Evolutionary conservation across 1,140 invertebrate genomes (phyloP).

Genomic region (Aphidius ervi): DNA sequence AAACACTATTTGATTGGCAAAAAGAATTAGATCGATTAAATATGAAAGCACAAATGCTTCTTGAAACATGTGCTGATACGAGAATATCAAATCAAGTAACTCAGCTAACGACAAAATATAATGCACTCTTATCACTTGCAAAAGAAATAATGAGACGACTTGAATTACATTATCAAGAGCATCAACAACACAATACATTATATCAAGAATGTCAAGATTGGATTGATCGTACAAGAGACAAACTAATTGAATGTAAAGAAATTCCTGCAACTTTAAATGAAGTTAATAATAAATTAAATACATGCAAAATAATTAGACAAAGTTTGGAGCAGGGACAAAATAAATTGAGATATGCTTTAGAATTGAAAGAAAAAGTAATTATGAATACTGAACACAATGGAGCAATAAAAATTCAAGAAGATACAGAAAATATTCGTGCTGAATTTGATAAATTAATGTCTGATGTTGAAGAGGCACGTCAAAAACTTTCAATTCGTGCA

Average conservation of each 20-base stretch:
- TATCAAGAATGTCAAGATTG: constrained; percentile 89
- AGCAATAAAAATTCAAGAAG: constrained; percentile 81
- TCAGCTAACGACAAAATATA: constrained; percentile 91
- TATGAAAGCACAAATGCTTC: constrained; percentile 80
- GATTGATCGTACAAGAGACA: constrained; percentile 82
- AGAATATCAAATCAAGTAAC: constrained; percentile 90
- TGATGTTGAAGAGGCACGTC: constrained; percentile 75
- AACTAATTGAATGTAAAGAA: constrained; percentile 71
- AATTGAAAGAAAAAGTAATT: constrained; percentile 87
- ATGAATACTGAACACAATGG: constrained; percentile 87
- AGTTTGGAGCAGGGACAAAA: constrained; percentile 88
- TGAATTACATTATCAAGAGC: constrained; percentile 88
- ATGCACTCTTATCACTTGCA: constrained; percentile 81
- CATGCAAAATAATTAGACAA: constrained; percentile 77
- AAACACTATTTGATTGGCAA: constrained; percentile 92
- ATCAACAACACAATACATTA: constrained; percentile 82
- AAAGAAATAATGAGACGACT: constrained; percentile 90
- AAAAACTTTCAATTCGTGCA: constrained; percentile 66
- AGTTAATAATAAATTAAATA: constrained; percentile 78
- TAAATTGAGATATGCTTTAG: constrained; percentile 82
- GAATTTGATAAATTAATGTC: constrained; percentile 82
- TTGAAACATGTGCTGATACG: constrained; percentile 90
- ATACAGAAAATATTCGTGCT: constrained; percentile 79
- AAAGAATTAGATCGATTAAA: constrained; percentile 87
- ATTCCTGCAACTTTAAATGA: constrained; percentile 74